Evolutionary conservation across 2,113 vertebrate species (phyloP).

Genomic region (Heptranchias perlo): DNA sequence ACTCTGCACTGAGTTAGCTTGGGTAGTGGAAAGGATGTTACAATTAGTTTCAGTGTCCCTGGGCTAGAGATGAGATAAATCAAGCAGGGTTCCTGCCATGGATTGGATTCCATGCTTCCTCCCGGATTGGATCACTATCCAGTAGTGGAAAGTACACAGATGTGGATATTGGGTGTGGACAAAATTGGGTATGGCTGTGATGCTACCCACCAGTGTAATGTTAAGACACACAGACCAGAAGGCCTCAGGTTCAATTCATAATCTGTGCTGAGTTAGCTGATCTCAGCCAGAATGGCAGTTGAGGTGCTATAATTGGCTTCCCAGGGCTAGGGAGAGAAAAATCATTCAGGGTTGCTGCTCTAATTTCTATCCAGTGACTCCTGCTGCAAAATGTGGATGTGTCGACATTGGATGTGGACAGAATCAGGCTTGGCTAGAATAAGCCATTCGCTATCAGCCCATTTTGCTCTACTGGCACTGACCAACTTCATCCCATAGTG

Average conservation of each 20-base stretch:
- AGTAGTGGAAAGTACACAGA: background rate
- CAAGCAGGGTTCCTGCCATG: background rate
- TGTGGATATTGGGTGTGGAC: background rate
- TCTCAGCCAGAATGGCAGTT: background rate
- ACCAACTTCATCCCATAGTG: background rate
- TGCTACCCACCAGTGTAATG: background rate
- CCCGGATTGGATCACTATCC: background rate
- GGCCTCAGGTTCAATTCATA: too few species aligned
- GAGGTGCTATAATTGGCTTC: background rate
- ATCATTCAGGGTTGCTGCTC: background rate
- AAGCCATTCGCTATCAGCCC: background rate
- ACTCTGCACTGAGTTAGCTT: background rate
- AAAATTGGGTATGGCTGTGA: background rate
- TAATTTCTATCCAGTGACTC: background rate
- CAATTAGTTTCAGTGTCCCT: background rate
- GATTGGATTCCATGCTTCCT: background rate
- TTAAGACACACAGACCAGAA: background rate
- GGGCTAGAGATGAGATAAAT: background rate
- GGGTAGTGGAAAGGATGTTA: background rate
- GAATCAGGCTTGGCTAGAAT: background rate
- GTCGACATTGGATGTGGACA: background rate
- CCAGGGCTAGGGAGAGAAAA: background rate
- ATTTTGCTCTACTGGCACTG: background rate
- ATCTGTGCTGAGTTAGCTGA: background rate
- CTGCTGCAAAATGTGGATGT: background rate